These are phyloP conservation scores for Agrochola circellaris DNA, from an alignment of 2,888 invertebrate genomes.

Conservation along the genomic window DNA sequence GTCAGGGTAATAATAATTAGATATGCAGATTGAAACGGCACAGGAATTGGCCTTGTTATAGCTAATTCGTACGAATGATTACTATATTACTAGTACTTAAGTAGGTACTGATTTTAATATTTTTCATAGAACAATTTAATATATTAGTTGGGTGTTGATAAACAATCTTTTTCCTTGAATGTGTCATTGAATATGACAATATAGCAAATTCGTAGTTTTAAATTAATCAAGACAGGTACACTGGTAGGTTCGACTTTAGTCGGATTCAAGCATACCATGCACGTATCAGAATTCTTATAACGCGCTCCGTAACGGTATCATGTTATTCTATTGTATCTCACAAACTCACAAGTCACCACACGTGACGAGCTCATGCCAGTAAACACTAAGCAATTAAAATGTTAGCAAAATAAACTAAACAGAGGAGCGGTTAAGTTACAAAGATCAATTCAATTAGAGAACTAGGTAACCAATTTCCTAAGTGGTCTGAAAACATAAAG, in stretches of 20 bases:
- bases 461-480: conserved; percentile 53
- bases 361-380: not conserved
- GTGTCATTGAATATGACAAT: not conserved
- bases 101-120: not conserved
- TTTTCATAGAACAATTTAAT: not conserved
- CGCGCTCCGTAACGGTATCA: conserved; percentile 18
- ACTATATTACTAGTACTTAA: not conserved
- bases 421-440: conserved; percentile 38
- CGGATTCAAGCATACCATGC: conserved; percentile 22
- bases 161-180: not conserved
- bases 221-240: not conserved
- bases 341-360: not conserved
- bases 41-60: not conserved
- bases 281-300: conserved; percentile 9
- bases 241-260: not conserved
- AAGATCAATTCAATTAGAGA: conserved; percentile 60
- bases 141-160: not conserved
- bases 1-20: too few relatives aligned
- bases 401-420: conserved; percentile 19
- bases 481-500: conserved; percentile 55
- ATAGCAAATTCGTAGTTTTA: not conserved
- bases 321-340: conserved; percentile 25
- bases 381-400: conserved; percentile 24
- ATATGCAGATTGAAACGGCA: not conserved
- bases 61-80: not conserved